A percentile compares a stretch with the other conserved stretches of the same genome.
These are phyloP conservation scores for Teleopsis dalmanni DNA, from an alignment of 1,140 invertebrate genomes.

Conservation along the genomic window DNA sequence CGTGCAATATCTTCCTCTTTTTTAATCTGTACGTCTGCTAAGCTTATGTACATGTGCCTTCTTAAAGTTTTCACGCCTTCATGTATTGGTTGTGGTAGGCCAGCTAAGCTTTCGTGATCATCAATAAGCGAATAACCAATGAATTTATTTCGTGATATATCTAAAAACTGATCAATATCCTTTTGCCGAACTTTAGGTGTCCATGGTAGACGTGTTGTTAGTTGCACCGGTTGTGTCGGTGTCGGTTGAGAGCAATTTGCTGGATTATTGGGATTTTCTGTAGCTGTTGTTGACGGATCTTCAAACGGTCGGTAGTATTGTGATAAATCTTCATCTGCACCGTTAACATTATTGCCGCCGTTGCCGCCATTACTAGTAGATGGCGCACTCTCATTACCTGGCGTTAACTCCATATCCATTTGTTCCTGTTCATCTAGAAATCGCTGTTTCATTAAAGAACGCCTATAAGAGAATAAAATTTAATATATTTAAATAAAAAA, in stretches of 20 bases:
- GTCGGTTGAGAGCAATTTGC: conserved; percentile 24
- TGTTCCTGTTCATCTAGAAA: conserved; percentile 79
- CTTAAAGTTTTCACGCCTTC: conserved; percentile 88
- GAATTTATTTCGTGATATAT: conserved; percentile 88
- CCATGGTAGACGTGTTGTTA: conserved; percentile 70
- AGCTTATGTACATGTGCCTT: conserved; percentile 75
- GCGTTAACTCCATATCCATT: conserved; percentile 56
- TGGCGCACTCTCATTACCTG: conserved; percentile 28
- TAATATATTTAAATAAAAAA: background rate
- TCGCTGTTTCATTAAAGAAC: conserved; percentile 67
- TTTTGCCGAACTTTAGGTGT: conserved; percentile 91
- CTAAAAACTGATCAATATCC: conserved; percentile 86
- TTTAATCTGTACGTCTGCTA: conserved; percentile 75
- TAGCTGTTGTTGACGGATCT: conserved; percentile 35
- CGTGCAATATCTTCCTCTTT: conserved; percentile 74
- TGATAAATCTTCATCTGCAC: conserved; percentile 46
- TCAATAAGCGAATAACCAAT: conserved; percentile 84
- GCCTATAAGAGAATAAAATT: conserved; percentile 13
- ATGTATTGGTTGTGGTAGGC: conserved; percentile 89
- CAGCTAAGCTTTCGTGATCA: conserved; percentile 79
- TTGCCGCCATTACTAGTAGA: conserved; percentile 25
- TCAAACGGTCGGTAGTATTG: conserved; percentile 50
- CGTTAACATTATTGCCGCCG: conserved; percentile 24
- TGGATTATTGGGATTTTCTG: conserved; percentile 40
- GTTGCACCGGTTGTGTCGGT: conserved; percentile 28